phyloP scores from a whole-genome alignment of 2,797 vertebrate species.

The Peromyscus aztecus region DNA sequence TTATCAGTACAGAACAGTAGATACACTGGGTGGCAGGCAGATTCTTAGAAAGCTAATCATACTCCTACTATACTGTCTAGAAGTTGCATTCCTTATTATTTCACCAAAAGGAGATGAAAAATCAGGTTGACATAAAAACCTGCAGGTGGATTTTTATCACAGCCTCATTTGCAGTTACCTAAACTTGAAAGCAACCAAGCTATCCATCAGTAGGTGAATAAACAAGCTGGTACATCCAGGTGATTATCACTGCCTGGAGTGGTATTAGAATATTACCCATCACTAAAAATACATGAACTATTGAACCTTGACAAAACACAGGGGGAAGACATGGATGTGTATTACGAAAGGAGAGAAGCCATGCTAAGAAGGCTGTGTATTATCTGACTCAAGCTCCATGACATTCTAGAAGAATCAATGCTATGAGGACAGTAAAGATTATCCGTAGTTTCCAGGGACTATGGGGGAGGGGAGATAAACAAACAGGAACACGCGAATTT shows the following conservation, averaged over 20 bases:
- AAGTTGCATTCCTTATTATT: background rate
- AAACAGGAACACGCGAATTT: background rate
- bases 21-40: background rate
- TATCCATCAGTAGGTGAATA: background rate
- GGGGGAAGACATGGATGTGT: background rate
- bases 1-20: background rate
- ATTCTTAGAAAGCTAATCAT: slow-evolving; percentile 30
- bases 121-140: background rate
- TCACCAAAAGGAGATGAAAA: background rate
- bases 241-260: background rate
- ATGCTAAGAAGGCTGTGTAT: background rate
- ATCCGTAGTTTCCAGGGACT: background rate
- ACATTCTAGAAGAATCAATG: background rate
- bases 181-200: background rate
- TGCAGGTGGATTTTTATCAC: background rate
- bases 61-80: background rate
- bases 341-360: background rate
- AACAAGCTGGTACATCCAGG: background rate
- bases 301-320: background rate
- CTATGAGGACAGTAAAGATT: background rate
- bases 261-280: background rate
- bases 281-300: background rate
- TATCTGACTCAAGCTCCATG: background rate
- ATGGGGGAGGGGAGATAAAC: background rate
- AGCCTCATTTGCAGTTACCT: background rate